Conservation (phyloP, 2,113 vertebrate genomes). For the Chroicocephalus ridibundus region DNA sequence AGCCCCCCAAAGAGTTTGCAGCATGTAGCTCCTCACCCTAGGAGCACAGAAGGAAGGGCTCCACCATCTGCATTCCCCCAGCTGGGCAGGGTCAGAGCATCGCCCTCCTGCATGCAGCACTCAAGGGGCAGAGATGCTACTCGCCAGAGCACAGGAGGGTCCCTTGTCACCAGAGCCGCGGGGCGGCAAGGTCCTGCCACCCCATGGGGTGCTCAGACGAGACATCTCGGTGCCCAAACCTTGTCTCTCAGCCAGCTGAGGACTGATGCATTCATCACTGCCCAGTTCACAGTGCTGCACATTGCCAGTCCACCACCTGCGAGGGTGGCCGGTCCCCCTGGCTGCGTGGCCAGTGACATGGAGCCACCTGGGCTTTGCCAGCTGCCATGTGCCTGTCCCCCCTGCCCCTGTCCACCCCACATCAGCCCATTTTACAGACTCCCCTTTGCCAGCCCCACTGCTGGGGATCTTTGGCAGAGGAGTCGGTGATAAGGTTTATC, state of each 20-base stretch:
- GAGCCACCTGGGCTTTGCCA: background rate
- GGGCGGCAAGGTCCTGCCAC: background rate
- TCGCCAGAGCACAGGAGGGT: background rate
- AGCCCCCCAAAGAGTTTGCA: background rate
- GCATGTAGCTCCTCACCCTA: rapidly evolving
- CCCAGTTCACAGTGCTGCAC: rapidly evolving
- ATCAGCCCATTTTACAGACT: background rate
- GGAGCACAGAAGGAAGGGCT: background rate
- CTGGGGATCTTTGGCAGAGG: background rate
- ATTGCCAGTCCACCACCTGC: rapidly evolving
- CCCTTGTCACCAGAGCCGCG: background rate
- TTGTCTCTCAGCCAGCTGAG: background rate
- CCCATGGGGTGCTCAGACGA: background rate
- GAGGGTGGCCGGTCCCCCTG: background rate
- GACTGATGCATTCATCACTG: background rate
- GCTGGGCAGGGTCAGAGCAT: background rate
- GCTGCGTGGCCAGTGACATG: background rate
- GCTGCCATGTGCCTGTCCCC: background rate
- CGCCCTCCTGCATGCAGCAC: background rate
- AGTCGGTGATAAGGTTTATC: background rate
- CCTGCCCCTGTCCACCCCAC: background rate
- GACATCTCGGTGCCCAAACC: background rate
- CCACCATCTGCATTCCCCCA: background rate
- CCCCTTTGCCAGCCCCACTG: background rate
- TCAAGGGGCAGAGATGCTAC: background rate